Evolutionary conservation across 2,113 vertebrate species (phyloP).

Genomic region (Solea solea): DNA sequence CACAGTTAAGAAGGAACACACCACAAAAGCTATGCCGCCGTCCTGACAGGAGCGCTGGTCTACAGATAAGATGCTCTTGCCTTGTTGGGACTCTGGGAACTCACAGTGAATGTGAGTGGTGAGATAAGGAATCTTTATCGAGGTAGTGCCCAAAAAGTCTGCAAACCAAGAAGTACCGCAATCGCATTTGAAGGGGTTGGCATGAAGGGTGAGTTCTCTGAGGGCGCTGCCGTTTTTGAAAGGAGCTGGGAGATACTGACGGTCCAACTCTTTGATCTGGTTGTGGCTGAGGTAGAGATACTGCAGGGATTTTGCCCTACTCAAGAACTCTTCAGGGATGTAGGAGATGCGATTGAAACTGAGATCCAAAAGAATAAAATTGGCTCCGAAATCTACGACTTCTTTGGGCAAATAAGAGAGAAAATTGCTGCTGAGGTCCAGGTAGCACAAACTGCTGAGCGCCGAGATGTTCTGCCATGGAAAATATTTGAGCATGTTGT

Average conservation of each 20-base stretch:
- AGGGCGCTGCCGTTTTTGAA: conserved; percentile 64
- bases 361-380: conserved; percentile 80
- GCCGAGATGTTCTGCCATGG: conserved; percentile 78
- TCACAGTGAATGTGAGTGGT: conserved; percentile 78
- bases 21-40: conserved; percentile 77
- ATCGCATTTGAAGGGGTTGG: conserved; percentile 85
- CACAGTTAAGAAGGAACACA: conserved; percentile 65
- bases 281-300: conserved; percentile 78
- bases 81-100: conserved; percentile 77
- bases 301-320: conserved; percentile 34
- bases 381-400: conserved; percentile 55
- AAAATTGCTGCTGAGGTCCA: conserved; percentile 80
- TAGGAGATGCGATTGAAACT: conserved; percentile 79
- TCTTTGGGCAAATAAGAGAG: conserved; percentile 56
- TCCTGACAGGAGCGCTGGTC: conserved; percentile 87
- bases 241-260: conserved; percentile 61
- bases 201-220: conserved; percentile 75
- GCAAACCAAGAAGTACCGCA: conserved; percentile 83
- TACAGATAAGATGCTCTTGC: conserved; percentile 74
- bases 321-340: conserved; percentile 81
- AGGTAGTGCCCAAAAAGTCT: conserved; percentile 79
- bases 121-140: conserved; percentile 74
- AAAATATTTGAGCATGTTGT: conserved; percentile 76
- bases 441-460: conserved; percentile 69
- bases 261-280: conserved; percentile 72